Percentiles rank a stretch among this genome's conserved stretches.
Evolutionary conservation across 2,888 invertebrate species (phyloP).

Genomic region (Tipula unca): DNA sequence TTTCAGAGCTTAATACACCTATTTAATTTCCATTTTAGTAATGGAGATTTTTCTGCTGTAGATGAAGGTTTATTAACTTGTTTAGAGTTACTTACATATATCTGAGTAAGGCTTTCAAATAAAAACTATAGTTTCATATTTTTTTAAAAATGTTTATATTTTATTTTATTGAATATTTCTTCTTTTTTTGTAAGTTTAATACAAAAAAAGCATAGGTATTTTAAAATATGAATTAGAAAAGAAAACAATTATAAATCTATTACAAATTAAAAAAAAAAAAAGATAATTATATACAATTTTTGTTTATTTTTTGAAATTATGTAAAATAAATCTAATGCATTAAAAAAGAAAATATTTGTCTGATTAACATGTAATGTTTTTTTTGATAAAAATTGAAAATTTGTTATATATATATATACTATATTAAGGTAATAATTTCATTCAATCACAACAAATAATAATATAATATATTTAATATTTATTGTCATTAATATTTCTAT

Average conservation of each 20-base stretch:
- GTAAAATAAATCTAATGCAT: background rate
- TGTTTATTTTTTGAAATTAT: background rate
- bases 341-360: background rate
- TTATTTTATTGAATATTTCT: background rate
- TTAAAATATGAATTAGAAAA: background rate
- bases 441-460: background rate
- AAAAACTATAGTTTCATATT: background rate
- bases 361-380: background rate
- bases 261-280: background rate
- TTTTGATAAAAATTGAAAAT: background rate
- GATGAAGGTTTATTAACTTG: too few species aligned
- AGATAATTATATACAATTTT: background rate
- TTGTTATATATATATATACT: background rate
- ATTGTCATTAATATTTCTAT: background rate
- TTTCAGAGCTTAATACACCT: too few species aligned
- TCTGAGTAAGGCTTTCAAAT: too few species aligned
- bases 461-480: slow-evolving; percentile 1
- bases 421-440: background rate
- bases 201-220: background rate
- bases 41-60: too few species aligned
- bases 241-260: background rate
- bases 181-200: background rate
- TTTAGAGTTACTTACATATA: too few species aligned
- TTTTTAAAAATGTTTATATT: background rate
- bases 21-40: too few species aligned